Percentiles rank a stretch among this genome's conserved stretches.
phyloP scores from a whole-genome alignment of 2,113 vertebrate genomes.

The Oreotrochilus melanogaster region DNA sequence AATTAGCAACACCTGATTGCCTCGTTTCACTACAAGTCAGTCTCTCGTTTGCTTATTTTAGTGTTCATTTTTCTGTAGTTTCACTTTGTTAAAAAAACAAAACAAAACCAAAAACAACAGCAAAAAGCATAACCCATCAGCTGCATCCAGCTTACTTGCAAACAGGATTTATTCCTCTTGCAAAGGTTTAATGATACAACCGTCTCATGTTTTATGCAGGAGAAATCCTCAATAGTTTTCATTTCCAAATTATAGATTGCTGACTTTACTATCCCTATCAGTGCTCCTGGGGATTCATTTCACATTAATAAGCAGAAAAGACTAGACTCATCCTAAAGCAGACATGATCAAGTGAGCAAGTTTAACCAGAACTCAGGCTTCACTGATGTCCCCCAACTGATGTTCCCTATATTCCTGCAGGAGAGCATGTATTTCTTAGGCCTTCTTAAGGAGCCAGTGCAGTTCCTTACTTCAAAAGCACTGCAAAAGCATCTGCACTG shows the following conservation, averaged over 20 bases:
- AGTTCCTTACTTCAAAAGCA: not conserved
- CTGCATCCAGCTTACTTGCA: not conserved
- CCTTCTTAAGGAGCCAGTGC: not conserved
- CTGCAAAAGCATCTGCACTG: not conserved
- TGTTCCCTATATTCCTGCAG: not conserved
- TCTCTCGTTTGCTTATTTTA: not conserved
- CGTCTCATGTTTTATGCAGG: not conserved
- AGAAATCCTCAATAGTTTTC: not conserved
- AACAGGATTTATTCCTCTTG: not conserved
- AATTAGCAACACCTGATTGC: too few species aligned
- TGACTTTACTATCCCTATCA: not conserved
- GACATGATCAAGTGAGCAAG: not conserved
- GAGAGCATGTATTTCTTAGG: not conserved
- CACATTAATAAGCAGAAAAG: not conserved
- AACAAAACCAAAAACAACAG: not conserved
- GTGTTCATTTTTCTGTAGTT: not conserved
- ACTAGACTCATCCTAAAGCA: not conserved
- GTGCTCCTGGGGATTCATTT: not conserved
- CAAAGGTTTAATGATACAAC: not conserved
- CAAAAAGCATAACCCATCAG: not conserved
- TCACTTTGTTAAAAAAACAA: not conserved
- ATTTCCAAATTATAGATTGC: not conserved
- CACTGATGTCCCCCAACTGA: accelerated
- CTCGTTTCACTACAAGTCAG: too few species aligned
- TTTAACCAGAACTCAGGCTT: not conserved